phyloP scores from a whole-genome alignment of 2,888 invertebrate genomes.

The Horisme vitalbata region DNA sequence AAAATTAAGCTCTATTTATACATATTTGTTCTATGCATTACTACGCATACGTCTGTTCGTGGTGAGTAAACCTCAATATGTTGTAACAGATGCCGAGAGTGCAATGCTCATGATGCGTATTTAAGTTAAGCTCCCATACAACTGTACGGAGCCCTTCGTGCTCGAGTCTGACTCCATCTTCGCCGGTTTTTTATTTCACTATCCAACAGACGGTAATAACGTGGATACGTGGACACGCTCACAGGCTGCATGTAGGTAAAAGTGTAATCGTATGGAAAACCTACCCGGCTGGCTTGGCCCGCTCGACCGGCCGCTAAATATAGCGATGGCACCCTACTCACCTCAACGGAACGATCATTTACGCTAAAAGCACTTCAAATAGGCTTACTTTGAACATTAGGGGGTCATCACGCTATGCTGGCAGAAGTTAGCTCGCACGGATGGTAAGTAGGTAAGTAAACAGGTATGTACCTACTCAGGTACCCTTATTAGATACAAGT shows the following conservation, averaged over 20 bases:
- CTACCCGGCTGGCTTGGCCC: conserved; percentile 48
- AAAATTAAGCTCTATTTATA: too few species aligned
- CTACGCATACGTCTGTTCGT: too few species aligned
- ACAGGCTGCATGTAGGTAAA: conserved; percentile 44
- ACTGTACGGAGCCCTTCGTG: too few species aligned
- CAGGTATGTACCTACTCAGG: conserved; percentile 11
- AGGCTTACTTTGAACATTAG: conserved; percentile 38
- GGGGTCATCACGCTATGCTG: conserved; percentile 28
- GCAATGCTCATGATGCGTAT: too few species aligned
- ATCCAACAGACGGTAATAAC: too few species aligned
- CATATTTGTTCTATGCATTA: too few species aligned
- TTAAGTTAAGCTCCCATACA: too few species aligned
- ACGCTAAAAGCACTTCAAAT: conserved; percentile 40
- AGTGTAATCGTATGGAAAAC: conserved; percentile 53
- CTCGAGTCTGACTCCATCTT: too few species aligned
- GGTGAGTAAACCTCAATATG: too few species aligned
- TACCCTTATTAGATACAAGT: not conserved
- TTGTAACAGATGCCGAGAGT: too few species aligned
- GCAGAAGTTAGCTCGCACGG: conserved; percentile 19
- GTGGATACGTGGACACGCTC: conserved; percentile 28
- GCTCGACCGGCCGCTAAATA: conserved; percentile 45
- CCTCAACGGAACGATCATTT: conserved; percentile 30
- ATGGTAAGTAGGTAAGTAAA: conserved; percentile 10
- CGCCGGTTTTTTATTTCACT: too few species aligned
- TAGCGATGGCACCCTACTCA: conserved; percentile 34